phyloP scores from a whole-genome alignment of 2,113 vertebrate genomes.

The Cariama cristata region DNA sequence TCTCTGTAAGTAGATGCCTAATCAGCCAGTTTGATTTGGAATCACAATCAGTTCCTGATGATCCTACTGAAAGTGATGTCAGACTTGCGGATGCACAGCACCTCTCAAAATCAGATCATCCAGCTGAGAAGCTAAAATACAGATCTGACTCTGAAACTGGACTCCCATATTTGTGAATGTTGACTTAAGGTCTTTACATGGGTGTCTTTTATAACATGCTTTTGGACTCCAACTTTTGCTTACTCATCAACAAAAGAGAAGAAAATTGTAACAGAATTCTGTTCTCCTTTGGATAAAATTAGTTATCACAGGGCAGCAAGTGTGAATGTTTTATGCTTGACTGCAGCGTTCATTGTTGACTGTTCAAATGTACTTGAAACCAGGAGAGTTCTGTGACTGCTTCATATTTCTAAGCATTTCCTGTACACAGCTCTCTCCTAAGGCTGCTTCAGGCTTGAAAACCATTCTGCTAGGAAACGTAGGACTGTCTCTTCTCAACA shows the following conservation, averaged over 20 bases:
- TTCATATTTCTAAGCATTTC: neutral
- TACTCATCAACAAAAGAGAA: neutral
- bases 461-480: neutral
- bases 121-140: neutral
- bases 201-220: neutral
- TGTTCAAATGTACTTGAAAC: neutral
- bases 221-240: neutral
- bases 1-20: neutral
- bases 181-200: neutral
- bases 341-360: neutral
- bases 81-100: neutral
- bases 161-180: neutral
- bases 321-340: neutral
- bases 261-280: neutral
- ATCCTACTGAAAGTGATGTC: neutral
- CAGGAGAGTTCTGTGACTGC: neutral
- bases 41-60: neutral
- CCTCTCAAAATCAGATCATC: neutral
- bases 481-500: neutral
- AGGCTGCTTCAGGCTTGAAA: neutral
- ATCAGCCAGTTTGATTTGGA: neutral
- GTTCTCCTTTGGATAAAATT: neutral
- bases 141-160: neutral
- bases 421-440: neutral
- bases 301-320: neutral